A percentile compares a stretch with the other conserved stretches of the same genome.
Conservation (phyloP, 2,113 vertebrate species). For the Nansenia antarctica region DNA sequence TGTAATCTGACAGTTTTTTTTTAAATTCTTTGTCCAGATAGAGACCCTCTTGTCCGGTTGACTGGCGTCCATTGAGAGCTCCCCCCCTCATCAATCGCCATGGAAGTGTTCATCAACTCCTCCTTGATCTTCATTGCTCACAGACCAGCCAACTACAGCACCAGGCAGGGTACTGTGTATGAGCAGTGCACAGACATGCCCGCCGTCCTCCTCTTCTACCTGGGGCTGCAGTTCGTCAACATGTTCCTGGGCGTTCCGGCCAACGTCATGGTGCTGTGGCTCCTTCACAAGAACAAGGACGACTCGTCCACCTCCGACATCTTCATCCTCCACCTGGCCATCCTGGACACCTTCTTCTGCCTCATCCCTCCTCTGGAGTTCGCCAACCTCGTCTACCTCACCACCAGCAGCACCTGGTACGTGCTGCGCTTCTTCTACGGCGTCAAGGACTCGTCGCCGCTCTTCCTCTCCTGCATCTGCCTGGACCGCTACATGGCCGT, state of each 20-base stretch:
- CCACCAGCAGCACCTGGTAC: constrained; percentile 60
- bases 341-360: constrained; percentile 71
- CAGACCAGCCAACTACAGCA: constrained; percentile 45
- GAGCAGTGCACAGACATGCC: constrained; percentile 62
- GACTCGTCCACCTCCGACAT: constrained; percentile 77
- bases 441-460: constrained; percentile 70
- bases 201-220: constrained; percentile 64
- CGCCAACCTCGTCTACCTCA: constrained; percentile 63
- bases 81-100: constrained; percentile 6
- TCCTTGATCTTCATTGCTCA: constrained; percentile 49
- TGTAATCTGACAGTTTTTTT: not conserved
- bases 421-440: constrained; percentile 74
- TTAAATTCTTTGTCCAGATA: constrained; percentile 11
- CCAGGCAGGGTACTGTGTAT: constrained; percentile 38
- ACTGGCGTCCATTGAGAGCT: not conserved
- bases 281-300: constrained; percentile 64
- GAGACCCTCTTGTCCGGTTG: constrained; percentile 11
- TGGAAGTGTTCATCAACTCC: constrained; percentile 56
- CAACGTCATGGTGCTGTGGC: constrained; percentile 75
- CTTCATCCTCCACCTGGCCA: constrained; percentile 70
- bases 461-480: constrained; percentile 77
- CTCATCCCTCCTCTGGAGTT: constrained; percentile 71
- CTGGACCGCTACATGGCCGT: constrained; percentile 78
- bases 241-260: constrained; percentile 77
- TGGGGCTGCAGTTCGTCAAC: constrained; percentile 74